Conservation (phyloP, 2,113 vertebrate genomes). For the Brachionichthys hirsutus region DNA sequence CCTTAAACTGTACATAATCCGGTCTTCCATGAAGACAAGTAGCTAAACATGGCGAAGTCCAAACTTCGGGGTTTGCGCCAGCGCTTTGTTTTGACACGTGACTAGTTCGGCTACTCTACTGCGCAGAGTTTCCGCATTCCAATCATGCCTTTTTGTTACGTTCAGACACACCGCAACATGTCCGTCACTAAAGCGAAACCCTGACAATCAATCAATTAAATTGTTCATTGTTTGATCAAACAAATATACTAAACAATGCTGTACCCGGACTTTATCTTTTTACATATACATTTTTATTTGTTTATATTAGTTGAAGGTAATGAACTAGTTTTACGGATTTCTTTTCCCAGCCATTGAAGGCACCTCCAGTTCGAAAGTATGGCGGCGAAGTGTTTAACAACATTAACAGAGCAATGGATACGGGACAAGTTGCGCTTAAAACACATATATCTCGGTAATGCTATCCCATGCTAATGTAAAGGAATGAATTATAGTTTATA, state of each 20-base stretch:
- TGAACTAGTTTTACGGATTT: no score
- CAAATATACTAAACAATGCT: no score
- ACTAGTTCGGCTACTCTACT: slow-evolving; percentile 16
- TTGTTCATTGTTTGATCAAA: no score
- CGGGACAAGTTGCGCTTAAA: slow-evolving; percentile 71
- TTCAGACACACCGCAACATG: no score
- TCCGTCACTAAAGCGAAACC: no score
- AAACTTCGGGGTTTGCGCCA: slow-evolving; percentile 1
- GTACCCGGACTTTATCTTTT: no score
- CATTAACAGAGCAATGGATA: slow-evolving; percentile 78
- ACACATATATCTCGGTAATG: slow-evolving; percentile 76
- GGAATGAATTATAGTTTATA: neutral
- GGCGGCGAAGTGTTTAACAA: slow-evolving; percentile 72
- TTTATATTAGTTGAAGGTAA: neutral
- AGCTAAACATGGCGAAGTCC: no score
- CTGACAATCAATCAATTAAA: no score
- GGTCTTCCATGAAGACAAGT: no score
- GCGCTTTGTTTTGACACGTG: slow-evolving; percentile 63
- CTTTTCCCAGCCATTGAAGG: slow-evolving; percentile 3
- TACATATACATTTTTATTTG: no score
- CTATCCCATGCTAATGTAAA: neutral
- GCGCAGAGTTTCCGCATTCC: slow-evolving; percentile 67
- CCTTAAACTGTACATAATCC: no score
- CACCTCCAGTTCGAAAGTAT: slow-evolving; percentile 70
- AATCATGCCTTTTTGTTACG: slow-evolving; percentile 13